Evolutionary conservation across 2,113 vertebrate genomes (phyloP).

Genomic region (Cynocephalus volans): DNA sequence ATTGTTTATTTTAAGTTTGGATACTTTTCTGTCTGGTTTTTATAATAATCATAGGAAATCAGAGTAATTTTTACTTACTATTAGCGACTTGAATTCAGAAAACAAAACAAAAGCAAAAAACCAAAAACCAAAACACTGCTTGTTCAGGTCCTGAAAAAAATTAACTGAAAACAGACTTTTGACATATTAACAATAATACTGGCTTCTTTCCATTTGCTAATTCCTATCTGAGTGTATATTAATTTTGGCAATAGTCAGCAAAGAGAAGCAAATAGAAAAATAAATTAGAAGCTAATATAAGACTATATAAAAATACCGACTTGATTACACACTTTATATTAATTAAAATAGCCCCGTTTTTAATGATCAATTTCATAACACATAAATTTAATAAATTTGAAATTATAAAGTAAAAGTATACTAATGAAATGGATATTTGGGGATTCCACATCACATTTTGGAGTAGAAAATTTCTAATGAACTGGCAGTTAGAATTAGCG

Average conservation of each 20-base stretch:
- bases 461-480: background rate
- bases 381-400: background rate
- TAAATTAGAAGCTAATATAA: background rate
- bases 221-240: background rate
- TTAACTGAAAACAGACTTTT: constrained; percentile 13
- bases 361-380: background rate
- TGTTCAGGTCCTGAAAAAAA: background rate
- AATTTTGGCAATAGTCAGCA: constrained; percentile 14
- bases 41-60: background rate
- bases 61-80: background rate
- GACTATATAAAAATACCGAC: background rate
- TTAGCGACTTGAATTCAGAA: background rate
- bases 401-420: background rate
- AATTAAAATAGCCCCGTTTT: background rate
- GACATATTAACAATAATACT: background rate
- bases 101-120: background rate
- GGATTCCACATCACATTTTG: background rate
- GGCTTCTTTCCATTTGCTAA: background rate
- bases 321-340: background rate
- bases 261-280: constrained; percentile 23
- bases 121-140: background rate
- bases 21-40: background rate
- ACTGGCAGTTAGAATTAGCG: background rate
- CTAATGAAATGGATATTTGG: background rate
- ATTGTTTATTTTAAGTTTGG: background rate